Conservation (phyloP, 2,888 invertebrate genomes). For the Patella pellucida region DNA sequence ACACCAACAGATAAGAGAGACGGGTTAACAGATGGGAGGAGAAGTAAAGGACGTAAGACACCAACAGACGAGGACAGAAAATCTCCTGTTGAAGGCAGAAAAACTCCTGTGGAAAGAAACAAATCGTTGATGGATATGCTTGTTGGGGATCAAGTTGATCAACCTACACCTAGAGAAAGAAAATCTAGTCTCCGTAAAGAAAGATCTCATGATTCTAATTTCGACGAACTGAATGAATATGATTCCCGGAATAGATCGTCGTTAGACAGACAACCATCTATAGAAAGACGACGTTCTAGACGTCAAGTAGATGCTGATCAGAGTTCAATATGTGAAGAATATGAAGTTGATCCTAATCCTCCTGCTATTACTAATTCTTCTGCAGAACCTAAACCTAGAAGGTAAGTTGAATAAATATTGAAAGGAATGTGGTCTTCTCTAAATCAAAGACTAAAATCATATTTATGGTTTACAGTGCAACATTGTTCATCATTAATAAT, state of each 20-base stretch:
- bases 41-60: constrained; percentile 22
- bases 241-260: constrained; percentile 27
- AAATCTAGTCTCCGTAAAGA: constrained; percentile 1
- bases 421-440: too few relatives aligned
- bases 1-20: constrained; percentile 20
- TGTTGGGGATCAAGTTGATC: not conserved
- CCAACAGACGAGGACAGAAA: constrained; percentile 18
- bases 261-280: constrained; percentile 34
- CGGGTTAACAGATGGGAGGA: constrained; percentile 12
- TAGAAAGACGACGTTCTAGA: constrained; percentile 31
- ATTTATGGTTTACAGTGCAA: too few relatives aligned
- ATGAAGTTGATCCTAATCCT: constrained; percentile 50
- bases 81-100: not conserved
- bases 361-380: not conserved
- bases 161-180: not conserved
- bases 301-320: constrained; percentile 40
- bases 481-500: too few relatives aligned
- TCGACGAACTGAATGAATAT: constrained; percentile 24
- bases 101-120: constrained; percentile 4
- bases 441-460: too few relatives aligned
- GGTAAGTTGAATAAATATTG: not conserved
- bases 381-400: not conserved
- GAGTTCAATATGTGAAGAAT: constrained; percentile 58
- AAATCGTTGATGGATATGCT: not conserved
- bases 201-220: constrained; percentile 9